Conservation (phyloP, 2,888 invertebrate species). For the Gerris lacustris region DNA sequence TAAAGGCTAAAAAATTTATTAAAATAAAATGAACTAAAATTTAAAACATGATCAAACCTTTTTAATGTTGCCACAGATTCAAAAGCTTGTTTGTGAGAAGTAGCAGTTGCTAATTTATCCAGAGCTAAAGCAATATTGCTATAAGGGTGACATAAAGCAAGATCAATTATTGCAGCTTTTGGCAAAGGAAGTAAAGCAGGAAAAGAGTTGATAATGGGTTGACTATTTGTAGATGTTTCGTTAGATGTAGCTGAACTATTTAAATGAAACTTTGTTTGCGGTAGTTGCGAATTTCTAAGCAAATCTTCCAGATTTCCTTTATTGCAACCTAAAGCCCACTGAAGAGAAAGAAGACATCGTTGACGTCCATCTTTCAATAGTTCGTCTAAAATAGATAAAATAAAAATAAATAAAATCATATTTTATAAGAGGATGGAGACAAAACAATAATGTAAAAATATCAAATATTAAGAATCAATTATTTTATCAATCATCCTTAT, state of each 20-base stretch:
- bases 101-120: background rate
- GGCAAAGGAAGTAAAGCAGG: background rate
- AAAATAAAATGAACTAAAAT: background rate
- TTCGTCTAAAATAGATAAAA: background rate
- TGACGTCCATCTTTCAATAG: background rate
- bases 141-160: background rate
- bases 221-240: background rate
- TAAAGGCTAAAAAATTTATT: too few species aligned
- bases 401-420: too few species aligned
- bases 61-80: slow-evolving; percentile 1
- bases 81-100: slow-evolving; percentile 6
- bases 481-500: too few species aligned
- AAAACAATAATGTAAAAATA: too few species aligned
- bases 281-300: background rate
- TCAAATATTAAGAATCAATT: too few species aligned
- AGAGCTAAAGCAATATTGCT: background rate
- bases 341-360: background rate
- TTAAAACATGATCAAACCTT: background rate
- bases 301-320: background rate
- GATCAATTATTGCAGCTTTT: background rate
- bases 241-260: slow-evolving; percentile 7
- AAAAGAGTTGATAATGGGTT: background rate
- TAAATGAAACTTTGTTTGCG: background rate
- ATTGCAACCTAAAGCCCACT: background rate
- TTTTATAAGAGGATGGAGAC: too few species aligned